Percentiles rank a stretch among this genome's conserved stretches.
phyloP scores from a whole-genome alignment of 1,140 invertebrate species.

The Cydia strobilella region DNA sequence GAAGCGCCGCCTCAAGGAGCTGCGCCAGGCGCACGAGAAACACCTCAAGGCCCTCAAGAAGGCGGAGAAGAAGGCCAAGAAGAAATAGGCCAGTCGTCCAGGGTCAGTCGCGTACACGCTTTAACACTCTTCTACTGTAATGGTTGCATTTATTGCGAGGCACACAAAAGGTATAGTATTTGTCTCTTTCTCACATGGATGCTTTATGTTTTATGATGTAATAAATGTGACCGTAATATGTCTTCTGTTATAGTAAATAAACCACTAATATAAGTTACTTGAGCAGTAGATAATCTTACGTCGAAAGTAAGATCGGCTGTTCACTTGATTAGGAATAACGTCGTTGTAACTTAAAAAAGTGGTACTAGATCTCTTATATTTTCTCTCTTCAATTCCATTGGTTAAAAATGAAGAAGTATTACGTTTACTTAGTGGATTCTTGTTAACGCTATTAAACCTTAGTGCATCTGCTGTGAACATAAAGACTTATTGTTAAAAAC shows the following conservation, averaged over 20 bases:
- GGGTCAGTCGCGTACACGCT: constrained; percentile 7
- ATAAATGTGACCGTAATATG: neutral
- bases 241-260: neutral
- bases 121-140: neutral
- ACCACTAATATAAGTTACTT: neutral
- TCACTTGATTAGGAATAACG: neutral
- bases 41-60: constrained; percentile 92
- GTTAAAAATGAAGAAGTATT: neutral
- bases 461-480: neutral
- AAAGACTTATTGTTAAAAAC: neutral
- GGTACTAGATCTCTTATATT: neutral
- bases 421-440: neutral
- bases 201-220: neutral
- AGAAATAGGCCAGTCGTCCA: constrained; percentile 77
- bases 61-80: constrained; percentile 85
- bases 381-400: neutral
- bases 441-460: neutral
- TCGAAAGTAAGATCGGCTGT: neutral
- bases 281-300: neutral
- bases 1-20: constrained; percentile 94
- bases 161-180: neutral
- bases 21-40: constrained; percentile 89
- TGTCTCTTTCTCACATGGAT: no score
- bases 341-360: neutral
- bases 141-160: neutral